Conservation (phyloP, 2,113 vertebrate species). For the Conger conger region DNA sequence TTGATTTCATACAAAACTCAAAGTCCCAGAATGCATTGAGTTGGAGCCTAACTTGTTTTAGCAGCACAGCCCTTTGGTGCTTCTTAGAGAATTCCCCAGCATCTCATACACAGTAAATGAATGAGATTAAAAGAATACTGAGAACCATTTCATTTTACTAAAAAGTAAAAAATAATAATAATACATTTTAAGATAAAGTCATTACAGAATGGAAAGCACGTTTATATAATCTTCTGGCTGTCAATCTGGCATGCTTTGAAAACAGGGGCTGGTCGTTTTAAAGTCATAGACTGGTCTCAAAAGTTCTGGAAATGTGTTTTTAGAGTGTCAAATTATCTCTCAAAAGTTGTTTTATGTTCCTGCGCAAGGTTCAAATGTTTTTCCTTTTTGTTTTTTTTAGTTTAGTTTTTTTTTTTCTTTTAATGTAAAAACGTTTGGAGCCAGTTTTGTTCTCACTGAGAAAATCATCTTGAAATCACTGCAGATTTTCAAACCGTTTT, state of each 20-base stretch:
- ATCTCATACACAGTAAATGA: not conserved
- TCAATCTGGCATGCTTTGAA: not conserved
- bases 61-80: not conserved
- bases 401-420: not conserved
- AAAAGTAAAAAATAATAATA: not conserved
- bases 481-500: too few species aligned
- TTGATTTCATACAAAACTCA: not conserved
- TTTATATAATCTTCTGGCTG: not conserved
- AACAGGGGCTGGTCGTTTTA: not conserved
- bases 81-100: not conserved
- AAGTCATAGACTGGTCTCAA: not conserved
- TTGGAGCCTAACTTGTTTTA: not conserved
- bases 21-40: not conserved
- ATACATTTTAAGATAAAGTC: not conserved
- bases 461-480: not conserved
- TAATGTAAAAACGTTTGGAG: too few species aligned
- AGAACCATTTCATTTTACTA: not conserved
- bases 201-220: not conserved
- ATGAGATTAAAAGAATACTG: not conserved
- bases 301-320: not conserved
- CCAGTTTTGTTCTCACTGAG: too few species aligned
- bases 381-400: too few species aligned
- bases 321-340: not conserved
- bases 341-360: not conserved
- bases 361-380: not conserved